Percentiles rank a stretch among this genome's conserved stretches.
phyloP scores from a whole-genome alignment of 2,113 vertebrate genomes.

The Rhinoptilus africanus region DNA sequence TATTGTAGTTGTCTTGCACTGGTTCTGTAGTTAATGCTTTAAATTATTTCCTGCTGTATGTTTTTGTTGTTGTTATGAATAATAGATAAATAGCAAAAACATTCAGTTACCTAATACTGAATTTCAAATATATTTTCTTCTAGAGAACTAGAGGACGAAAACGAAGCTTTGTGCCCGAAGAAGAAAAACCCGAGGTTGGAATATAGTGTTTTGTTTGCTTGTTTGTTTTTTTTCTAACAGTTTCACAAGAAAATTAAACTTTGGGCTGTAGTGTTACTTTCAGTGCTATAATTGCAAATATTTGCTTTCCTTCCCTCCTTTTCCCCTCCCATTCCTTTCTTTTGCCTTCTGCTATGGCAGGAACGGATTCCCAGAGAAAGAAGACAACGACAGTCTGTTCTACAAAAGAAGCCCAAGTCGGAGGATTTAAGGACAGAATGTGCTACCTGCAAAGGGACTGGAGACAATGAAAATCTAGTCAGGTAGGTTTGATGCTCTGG shows the following conservation, averaged over 20 bases:
- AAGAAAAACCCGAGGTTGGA: conserved; percentile 92
- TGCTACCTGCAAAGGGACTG: conserved; percentile 90
- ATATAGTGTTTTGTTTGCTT: conserved; percentile 33
- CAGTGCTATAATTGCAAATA: conserved; percentile 13
- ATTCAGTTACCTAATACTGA: not conserved
- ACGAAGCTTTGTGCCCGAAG: conserved; percentile 88
- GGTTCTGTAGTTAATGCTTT: not conserved
- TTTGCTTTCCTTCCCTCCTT: conserved; percentile 34
- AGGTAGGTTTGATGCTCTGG: conserved; percentile 79
- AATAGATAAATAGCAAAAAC: not conserved
- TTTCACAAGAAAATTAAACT: conserved; percentile 28
- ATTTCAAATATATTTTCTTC: conserved; percentile 61
- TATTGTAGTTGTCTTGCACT: not conserved
- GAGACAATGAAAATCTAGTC: conserved; percentile 97
- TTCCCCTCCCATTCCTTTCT: not conserved
- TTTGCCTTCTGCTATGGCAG: conserved; percentile 70
- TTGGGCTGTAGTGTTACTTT: not conserved
- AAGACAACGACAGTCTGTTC: conserved; percentile 86
- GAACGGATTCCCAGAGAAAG: conserved; percentile 90
- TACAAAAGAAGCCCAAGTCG: conserved; percentile 93
- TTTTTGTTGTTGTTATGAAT: not conserved
- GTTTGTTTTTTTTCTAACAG: not conserved
- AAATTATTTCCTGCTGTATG: not conserved
- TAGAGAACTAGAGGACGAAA: conserved; percentile 98
- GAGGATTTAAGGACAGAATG: conserved; percentile 94